Evolutionary conservation across 2,888 invertebrate species (phyloP), one percentile per base, ranked within the genome.

Genomic region (Argynnis bischoffii): DNA sequence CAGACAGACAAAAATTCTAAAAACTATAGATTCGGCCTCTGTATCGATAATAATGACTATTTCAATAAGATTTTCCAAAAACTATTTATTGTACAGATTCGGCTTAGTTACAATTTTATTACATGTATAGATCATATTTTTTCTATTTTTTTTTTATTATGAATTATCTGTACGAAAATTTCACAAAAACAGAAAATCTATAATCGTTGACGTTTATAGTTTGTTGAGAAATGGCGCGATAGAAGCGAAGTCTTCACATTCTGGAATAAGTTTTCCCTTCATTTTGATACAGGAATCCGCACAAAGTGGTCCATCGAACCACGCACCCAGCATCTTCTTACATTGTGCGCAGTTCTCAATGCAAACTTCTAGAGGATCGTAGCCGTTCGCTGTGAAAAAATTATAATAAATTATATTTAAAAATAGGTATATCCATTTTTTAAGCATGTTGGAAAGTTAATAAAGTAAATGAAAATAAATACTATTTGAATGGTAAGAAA

Each of bases 311-410:
- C 97, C 97, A 79, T 97, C 96, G 88, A 98, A 98, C 91, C 96
- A 97, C 0, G 95, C 94, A 0, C 97, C 97, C 74, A 96, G 95
- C 95, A 97, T 97, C 86, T 96, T 96, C 88, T 97, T 97, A 88
- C 97, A 98, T 80, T 97, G 97, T 0, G 97, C 97, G 83, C 98
- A 98, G 88, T 98, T 98, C 76, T 97, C 95, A 69, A 97, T 95
- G 87, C 97, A 97, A 63, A 96, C 93, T 74, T 96, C 96, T 77
- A 94, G 85, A 0, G 90, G 86, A 73, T 94, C 94, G 81, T 93
- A 94, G 73, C 93, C 92, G 67, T 87, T 86, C 41, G 90, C 90
- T 92, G 81, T 54, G 75, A 77, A 73, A 69, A 63, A 71, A 54
- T 53, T 55, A 13, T 53, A 41, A 6, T 21, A 47, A 48, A 47